Percentiles rank a stretch among this genome's conserved stretches.
Evolutionary conservation across 2,113 vertebrate species (phyloP).

Genomic region (Setophaga coronata): DNA sequence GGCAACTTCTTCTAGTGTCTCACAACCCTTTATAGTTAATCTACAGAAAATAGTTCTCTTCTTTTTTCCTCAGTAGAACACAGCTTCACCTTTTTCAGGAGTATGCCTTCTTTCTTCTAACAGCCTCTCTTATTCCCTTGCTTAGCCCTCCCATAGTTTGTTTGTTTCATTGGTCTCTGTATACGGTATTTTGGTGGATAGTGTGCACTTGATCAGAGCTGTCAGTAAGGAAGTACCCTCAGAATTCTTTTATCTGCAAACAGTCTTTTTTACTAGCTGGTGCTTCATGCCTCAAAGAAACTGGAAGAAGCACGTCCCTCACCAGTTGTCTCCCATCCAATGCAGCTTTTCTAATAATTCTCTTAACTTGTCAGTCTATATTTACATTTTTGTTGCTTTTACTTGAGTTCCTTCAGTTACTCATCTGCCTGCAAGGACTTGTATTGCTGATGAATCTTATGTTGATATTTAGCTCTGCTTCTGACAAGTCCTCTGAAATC

Average conservation of each 20-base stretch:
- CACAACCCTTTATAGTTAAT: neutral
- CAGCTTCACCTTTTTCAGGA: neutral
- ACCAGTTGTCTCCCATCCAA: neutral
- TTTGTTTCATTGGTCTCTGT: neutral
- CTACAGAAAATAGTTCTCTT: neutral
- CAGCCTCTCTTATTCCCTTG: neutral
- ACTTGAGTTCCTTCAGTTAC: neutral
- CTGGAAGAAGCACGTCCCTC: neutral
- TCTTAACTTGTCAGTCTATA: neutral
- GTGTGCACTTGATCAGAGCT: neutral
- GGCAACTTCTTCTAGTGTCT: neutral
- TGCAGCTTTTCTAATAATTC: neutral
- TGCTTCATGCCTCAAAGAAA: neutral
- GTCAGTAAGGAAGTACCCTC: neutral
- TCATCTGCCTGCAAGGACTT: constrained; percentile 30
- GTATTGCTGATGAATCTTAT: neutral
- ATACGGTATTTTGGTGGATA: neutral
- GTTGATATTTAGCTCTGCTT: neutral
- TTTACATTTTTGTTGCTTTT: neutral
- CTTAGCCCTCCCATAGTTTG: neutral
- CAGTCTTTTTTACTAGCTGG: neutral
- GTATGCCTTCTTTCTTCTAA: neutral
- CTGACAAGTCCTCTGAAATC: neutral
- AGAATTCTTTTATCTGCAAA: neutral
- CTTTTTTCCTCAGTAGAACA: neutral